Base-by-base conservation (phyloP, 2,888 invertebrate genomes). In the Cataglyphis livida region DNA sequence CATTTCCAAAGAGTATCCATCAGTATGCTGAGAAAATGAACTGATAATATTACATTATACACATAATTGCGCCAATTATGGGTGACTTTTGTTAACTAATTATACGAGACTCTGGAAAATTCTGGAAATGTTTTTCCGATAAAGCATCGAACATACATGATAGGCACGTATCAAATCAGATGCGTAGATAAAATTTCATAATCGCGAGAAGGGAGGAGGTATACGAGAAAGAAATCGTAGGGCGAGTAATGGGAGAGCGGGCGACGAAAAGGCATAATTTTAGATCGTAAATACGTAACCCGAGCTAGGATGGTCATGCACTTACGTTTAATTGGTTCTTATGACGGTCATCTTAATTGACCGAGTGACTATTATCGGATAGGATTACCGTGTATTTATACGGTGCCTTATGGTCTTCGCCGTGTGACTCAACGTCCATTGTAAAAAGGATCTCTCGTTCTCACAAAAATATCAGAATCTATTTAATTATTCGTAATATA, bases 271-370 rank as follows among this genome's bases (percentile, higher is more conserved):
- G 79, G 88, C 88, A 89, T 90, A 85, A 92, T 92, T 91, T 88
- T 61, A 85, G 87, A 85, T 91, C 88, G 91, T 92, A 92, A 92
- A 92, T 91, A 92, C 86, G 93, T 88, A 92, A 93, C 79, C 57
- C 81, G 92, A 93, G 81, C 85, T 86, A 73, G 68, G 51, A 68
- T 70, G 85, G 81, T 82, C 86, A 82, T 83, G 82, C 88, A 91
- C 90, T 89, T 89, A 87, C 82, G 83, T 82, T 86, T 92, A 92
- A 92, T 91, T 91, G 90, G 88, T 89, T 89, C 90, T 90, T 92
- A 90, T 85, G 54, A 81, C 82, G 83, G 84, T 84, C 86, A 87
- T 92, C 90, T 92, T 91, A 91, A 93, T 93, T 92, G 92, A 90
- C 87, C 84, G 81, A 85, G 84, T 75, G 85, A 88, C 93, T 90